Evolutionary conservation across 2,797 vertebrate genomes (phyloP), one percentile per base, ranked within the genome.

Genomic region (Enteromius viviparus): DNA sequence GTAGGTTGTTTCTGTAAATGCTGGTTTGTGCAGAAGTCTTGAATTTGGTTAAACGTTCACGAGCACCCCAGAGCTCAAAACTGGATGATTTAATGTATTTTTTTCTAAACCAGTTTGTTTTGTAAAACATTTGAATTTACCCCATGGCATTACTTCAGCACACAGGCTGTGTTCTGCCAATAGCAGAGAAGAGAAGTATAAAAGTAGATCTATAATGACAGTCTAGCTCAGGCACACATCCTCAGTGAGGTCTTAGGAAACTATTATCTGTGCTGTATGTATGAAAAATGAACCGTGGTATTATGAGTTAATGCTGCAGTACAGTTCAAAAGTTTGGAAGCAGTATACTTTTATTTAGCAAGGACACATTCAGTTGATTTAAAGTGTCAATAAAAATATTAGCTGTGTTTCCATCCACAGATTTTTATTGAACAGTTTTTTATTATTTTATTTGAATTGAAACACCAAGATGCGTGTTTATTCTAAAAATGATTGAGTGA

Each of bases 1-100:
- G 97, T 98, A 88, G 7, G 79, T 45, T 85, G 10, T 76, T 68
- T 51, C 80, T 82, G 49, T 53, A 47, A 40, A 77, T 84, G 32
- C 17, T 19, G 32, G 53, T 74, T 26, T 76, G 34, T 55, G 26
- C 9, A 7, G 72, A 79, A 69, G 29, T 68, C 49, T 9, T 6
- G 23, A 42, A 82, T 84, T 62, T 83, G 83, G 15, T 80, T 80
- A 80, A 83, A 66, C 60, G 66, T 72, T 7, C 3, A 19, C 51
- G 40, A 72, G 76, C 70, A 65, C 45, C 64, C 64, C 62, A 17
- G 37, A 71, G 29, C 32, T 78, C 42, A 75, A 58, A 75, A 76
- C 69, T 82, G 15, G 34, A 26, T 34, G 45, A 82, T 86, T 87
- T 80, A 83, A 78, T 80, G 45, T 62, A 29, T 23, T 47, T 71